Evolutionary conservation across 2,888 invertebrate genomes (phyloP).

Genomic region (Eupithecia dodoneata): DNA sequence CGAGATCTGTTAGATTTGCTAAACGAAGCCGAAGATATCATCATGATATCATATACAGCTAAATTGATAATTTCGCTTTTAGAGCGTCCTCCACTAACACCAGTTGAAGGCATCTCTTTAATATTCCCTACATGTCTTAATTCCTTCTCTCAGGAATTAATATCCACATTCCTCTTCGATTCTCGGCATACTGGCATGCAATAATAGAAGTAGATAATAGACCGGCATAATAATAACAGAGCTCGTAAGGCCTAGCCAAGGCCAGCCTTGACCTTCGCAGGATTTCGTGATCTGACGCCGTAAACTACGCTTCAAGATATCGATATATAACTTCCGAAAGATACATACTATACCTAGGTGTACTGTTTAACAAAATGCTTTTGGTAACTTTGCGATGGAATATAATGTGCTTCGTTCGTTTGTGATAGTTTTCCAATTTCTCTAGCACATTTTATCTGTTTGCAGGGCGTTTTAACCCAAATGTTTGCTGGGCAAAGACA

Average conservation of each 20-base stretch:
- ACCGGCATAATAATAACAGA: background rate
- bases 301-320: slow-evolving; percentile 13
- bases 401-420: background rate
- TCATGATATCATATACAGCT: background rate
- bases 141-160: background rate
- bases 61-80: background rate
- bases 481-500: background rate
- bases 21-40: background rate
- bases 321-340: background rate
- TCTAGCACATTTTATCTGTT: background rate
- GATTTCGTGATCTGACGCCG: slow-evolving; percentile 28
- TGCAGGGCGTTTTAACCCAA: background rate
- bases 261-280: slow-evolving; percentile 23
- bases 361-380: background rate
- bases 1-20: background rate
- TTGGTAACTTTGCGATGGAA: background rate
- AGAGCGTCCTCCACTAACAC: background rate
- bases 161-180: background rate
- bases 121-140: background rate
- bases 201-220: background rate
- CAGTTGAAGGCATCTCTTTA: background rate
- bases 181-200: background rate
- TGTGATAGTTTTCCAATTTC: background rate
- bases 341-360: background rate
- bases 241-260: background rate